These are phyloP conservation scores for Leptatherina wallacei DNA, from an alignment of 2,797 vertebrate species.

Conservation along the genomic window DNA sequence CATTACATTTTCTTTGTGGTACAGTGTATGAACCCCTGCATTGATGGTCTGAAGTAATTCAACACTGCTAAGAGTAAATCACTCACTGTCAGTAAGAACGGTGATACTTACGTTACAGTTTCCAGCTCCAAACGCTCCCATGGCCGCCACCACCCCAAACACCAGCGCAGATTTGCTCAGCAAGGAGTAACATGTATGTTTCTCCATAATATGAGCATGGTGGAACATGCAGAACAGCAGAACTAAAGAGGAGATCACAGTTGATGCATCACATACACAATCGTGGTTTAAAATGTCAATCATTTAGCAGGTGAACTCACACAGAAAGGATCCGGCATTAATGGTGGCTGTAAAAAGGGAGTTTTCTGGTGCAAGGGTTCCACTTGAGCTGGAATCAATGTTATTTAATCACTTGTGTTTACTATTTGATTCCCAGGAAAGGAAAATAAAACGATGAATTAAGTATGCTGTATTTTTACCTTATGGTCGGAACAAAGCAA, in stretches of 20 bases:
- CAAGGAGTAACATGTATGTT: conserved; percentile 56
- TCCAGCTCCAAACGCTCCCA: conserved; percentile 80
- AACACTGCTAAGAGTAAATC: background rate
- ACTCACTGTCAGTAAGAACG: background rate
- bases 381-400: conserved; percentile 76
- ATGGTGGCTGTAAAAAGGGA: conserved; percentile 83
- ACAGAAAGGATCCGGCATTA: conserved; percentile 80
- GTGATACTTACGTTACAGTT: conserved; percentile 85
- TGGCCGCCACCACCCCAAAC: conserved; percentile 73
- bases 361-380: conserved; percentile 76
- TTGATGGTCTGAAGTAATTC: background rate
- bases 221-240: conserved; percentile 81
- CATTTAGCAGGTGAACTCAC: conserved; percentile 69
- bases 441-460: rapidly evolving
- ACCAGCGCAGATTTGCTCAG: conserved; percentile 75
- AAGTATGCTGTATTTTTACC: conserved; percentile 60
- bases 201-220: conserved; percentile 84
- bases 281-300: background rate
- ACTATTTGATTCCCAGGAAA: background rate
- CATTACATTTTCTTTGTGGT: background rate
- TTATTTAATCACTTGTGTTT: background rate
- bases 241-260: conserved; percentile 64
- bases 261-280: background rate
- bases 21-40: background rate
- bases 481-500: conserved; percentile 83